Percentiles rank a stretch among this genome's conserved stretches.
phyloP scores from a whole-genome alignment of 2,797 vertebrate species.

The Enteromius anoplus region DNA sequence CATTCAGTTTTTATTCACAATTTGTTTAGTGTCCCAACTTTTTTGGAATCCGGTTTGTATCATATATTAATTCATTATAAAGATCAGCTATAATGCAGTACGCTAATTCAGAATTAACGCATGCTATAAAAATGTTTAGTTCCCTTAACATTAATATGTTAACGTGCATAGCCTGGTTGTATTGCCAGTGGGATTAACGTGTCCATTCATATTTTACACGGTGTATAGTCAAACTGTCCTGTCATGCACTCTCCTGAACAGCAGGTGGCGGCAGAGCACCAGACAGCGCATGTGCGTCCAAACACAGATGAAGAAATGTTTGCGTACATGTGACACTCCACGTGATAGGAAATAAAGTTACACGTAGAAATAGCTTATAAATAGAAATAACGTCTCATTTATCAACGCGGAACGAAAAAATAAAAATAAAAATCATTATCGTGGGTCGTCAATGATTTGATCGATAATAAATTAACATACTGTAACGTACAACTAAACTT shows the following conservation, averaged over 20 bases:
- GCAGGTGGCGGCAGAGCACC: constrained; percentile 11
- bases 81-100: neutral
- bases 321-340: constrained; percentile 13
- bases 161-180: neutral
- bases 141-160: neutral
- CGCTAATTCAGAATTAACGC: neutral
- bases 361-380: neutral
- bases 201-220: neutral
- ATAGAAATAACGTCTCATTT: neutral
- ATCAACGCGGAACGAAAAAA: neutral
- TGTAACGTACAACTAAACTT: neutral
- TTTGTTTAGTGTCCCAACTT: no score
- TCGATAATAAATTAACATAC: no score
- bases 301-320: neutral
- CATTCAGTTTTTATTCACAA: no score
- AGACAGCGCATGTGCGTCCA: neutral
- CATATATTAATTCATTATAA: neutral
- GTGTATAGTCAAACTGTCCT: neutral
- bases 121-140: neutral
- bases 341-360: neutral
- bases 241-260: neutral
- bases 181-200: neutral
- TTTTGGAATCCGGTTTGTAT: no score
- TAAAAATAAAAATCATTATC: neutral
- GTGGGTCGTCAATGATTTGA: neutral